Evolutionary conservation across 1,140 invertebrate species (phyloP), one percentile per base, ranked within the genome.

Genomic region (Zaprionus taronus): DNA sequence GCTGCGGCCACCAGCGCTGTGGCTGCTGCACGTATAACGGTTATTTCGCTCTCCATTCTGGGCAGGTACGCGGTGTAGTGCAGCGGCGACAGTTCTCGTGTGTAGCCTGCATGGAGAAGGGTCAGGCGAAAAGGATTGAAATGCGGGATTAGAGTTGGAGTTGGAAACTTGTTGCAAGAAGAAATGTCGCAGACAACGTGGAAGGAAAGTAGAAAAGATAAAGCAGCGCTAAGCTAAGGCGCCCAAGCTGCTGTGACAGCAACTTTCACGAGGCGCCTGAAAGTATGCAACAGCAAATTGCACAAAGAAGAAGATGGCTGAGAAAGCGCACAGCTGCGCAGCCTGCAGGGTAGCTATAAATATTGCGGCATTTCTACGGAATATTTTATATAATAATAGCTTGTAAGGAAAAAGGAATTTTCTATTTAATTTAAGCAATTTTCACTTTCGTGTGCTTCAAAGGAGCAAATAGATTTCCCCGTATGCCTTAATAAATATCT

Each of bases 31-130:
- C 92, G 91, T 68, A 93, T 93, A 75, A 93, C 92, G 81, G 93
- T 94, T 91, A 94, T 94, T 92, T 94, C 94, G 76, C 90, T 91
- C 72, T 93, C 93, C 78, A 93, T 91, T 68, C 93, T 77, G 72
- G 94, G 94, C 84, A 95, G 93, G 93, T 95, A 95, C 77, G 94
- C 94, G 77, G 94, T 95, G 92, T 95, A 95, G 85, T 95, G 94
- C 82, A 94, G 93, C 91, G 94, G 94, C 87, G 95, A 94, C 86
- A 94, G 93, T 87, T 95, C 94, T 77, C 94, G 94, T 79, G 94
- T 94, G 91, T 95, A 95, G 79, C 94, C 94, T 95, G 93, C 7
- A 31, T 5, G 53, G 24, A 17, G n/a, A 17, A n/a, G 47, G 9
- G 38, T 38, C 41, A 15, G 20, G 17, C 22, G 2, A 4, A 2